These are phyloP conservation scores for Panzeria rudis DNA, from an alignment of 2,888 invertebrate species.

Conservation along the genomic window DNA sequence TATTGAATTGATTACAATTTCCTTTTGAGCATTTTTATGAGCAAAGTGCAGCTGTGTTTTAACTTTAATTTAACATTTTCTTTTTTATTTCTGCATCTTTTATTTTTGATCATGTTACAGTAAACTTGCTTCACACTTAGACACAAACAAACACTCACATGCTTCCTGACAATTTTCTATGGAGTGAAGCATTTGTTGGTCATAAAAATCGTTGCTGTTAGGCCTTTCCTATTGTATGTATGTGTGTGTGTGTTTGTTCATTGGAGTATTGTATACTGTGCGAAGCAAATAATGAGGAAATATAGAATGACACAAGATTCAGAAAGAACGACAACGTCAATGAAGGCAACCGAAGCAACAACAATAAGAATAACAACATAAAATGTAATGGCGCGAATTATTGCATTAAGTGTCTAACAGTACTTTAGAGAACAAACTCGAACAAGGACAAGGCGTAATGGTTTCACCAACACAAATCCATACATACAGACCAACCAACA, in stretches of 20 bases:
- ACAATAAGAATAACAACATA: constrained; percentile 56
- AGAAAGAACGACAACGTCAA: constrained; percentile 39
- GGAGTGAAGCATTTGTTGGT: constrained; percentile 49
- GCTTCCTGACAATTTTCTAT: constrained; percentile 25
- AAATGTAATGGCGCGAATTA: constrained; percentile 72
- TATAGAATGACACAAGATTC: constrained; percentile 46
- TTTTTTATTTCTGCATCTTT: constrained; percentile 29
- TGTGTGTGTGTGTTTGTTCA: background rate
- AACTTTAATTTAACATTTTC: constrained; percentile 63
- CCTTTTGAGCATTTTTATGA: constrained; percentile 63
- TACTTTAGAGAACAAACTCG: constrained; percentile 57
- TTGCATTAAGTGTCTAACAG: constrained; percentile 72
- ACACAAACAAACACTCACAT: constrained; percentile 7
- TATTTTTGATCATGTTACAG: constrained; percentile 31
- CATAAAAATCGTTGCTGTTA: constrained; percentile 58
- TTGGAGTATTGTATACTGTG: constrained; percentile 27
- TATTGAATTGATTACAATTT: constrained; percentile 71
- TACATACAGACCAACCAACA: constrained; percentile 30
- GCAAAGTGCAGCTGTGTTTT: constrained; percentile 71
- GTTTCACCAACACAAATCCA: constrained; percentile 35
- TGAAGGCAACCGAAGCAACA: constrained; percentile 43
- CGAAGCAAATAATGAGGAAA: constrained; percentile 45
- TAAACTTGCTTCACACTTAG: background rate
- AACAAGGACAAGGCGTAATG: constrained; percentile 58
- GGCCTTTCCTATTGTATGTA: constrained; percentile 40